Percentiles rank a stretch among this genome's conserved stretches.
phyloP scores from a whole-genome alignment of 1,140 invertebrate species.

The Drosophila nikananu region DNA sequence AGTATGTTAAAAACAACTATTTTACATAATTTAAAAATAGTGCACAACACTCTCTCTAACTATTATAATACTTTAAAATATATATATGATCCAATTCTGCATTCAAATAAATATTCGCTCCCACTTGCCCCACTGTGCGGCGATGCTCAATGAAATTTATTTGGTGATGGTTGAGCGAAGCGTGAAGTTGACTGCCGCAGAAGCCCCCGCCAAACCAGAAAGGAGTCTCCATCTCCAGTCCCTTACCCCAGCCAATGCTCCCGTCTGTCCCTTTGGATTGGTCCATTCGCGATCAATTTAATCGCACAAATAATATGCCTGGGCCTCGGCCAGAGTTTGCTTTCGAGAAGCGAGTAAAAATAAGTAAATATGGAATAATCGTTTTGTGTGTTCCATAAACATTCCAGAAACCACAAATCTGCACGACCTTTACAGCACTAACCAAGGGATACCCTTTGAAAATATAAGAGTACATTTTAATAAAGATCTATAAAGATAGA shows the following conservation, averaged over 20 bases:
- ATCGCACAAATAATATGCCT: slow-evolving; percentile 83
- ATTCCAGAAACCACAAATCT: slow-evolving; percentile 12
- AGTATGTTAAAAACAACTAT: not conserved
- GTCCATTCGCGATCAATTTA: slow-evolving; percentile 80
- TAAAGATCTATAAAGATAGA: no score
- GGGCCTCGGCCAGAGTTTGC: slow-evolving; percentile 18
- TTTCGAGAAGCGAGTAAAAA: slow-evolving; percentile 56
- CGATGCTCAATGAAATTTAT: slow-evolving; percentile 83
- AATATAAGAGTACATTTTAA: not conserved
- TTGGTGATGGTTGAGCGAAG: slow-evolving; percentile 84
- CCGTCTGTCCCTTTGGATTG: slow-evolving; percentile 14
- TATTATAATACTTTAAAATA: no score
- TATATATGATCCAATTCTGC: no score
- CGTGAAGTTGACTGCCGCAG: slow-evolving; percentile 84
- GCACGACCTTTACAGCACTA: no score
- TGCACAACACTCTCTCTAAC: no score
- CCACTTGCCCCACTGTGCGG: slow-evolving; percentile 53
- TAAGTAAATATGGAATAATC: slow-evolving; percentile 85
- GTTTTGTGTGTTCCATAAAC: slow-evolving; percentile 75
- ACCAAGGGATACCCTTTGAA: slow-evolving; percentile 1
- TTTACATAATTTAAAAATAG: not conserved
- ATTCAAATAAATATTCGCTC: not conserved
- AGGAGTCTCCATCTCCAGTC: slow-evolving; percentile 29
- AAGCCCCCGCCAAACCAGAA: slow-evolving; percentile 63
- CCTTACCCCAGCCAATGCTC: not conserved